Conservation (phyloP, 2,113 vertebrate species). For the Cynopterus brachyotis region DNA sequence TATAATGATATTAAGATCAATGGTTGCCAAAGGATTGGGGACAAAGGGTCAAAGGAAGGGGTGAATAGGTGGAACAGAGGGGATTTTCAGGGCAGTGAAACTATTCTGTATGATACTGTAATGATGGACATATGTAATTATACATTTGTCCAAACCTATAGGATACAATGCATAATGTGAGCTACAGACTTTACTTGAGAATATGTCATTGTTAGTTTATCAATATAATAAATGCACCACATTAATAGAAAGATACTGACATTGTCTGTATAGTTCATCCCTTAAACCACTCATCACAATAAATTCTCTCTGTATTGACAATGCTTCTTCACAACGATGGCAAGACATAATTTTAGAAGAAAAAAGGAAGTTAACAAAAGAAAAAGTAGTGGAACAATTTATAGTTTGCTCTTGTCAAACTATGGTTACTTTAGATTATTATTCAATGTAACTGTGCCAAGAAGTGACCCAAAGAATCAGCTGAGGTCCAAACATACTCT, state of each 20-base stretch:
- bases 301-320: background rate
- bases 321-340: background rate
- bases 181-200: background rate
- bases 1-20: background rate
- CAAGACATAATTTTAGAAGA: background rate
- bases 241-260: background rate
- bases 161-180: background rate
- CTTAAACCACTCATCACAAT: background rate
- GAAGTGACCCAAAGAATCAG: background rate
- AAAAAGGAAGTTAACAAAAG: background rate
- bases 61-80: background rate
- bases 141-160: background rate
- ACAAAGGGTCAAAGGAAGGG: no score
- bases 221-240: background rate
- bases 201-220: background rate
- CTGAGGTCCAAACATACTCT: fast-evolving
- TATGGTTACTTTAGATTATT: background rate
- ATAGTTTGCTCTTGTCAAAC: background rate
- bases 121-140: background rate
- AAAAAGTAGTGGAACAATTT: background rate
- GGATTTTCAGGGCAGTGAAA: background rate
- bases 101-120: background rate
- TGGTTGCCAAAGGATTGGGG: background rate
- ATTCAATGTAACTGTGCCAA: background rate
- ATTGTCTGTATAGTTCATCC: background rate